Percentiles rank a stretch among this genome's conserved stretches.
Evolutionary conservation across 2,113 vertebrate genomes (phyloP).

Genomic region (Phaethornis superciliosus): DNA sequence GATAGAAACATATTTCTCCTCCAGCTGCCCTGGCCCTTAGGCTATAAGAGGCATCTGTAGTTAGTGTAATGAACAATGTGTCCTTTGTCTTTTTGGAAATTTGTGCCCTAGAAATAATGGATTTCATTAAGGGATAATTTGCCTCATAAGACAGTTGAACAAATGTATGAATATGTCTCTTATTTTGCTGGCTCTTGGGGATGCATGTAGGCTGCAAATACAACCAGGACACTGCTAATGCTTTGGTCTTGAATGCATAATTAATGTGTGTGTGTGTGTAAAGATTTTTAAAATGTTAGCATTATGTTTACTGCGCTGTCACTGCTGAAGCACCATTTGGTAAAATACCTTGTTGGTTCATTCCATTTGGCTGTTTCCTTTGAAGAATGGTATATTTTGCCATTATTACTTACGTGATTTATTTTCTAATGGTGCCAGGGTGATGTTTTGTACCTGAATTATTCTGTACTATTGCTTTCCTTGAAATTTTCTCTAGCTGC

Average conservation of each 20-base stretch:
- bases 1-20: not conserved
- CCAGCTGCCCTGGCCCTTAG: not conserved
- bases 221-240: not conserved
- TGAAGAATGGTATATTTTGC: conserved; percentile 58
- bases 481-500: conserved; percentile 26
- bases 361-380: conserved; percentile 57
- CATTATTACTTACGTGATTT: conserved; percentile 54
- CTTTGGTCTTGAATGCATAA: conserved; percentile 46
- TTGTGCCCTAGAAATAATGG: conserved; percentile 36
- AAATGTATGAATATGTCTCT: conserved; percentile 18
- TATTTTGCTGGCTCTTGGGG: conserved; percentile 31
- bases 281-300: conserved; percentile 24
- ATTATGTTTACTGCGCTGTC: conserved; percentile 34
- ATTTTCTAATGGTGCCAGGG: conserved; percentile 54
- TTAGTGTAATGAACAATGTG: not conserved
- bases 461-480: conserved; percentile 20
- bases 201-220: not conserved
- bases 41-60: not conserved
- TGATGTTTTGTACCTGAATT: conserved; percentile 56
- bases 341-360: conserved; percentile 33
- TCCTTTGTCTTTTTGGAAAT: not conserved
- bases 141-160: not conserved
- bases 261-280: conserved; percentile 37
- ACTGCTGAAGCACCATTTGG: conserved; percentile 3
- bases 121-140: conserved; percentile 60